Conservation (phyloP, 2,888 invertebrate genomes). For the Eledona agricola region DNA sequence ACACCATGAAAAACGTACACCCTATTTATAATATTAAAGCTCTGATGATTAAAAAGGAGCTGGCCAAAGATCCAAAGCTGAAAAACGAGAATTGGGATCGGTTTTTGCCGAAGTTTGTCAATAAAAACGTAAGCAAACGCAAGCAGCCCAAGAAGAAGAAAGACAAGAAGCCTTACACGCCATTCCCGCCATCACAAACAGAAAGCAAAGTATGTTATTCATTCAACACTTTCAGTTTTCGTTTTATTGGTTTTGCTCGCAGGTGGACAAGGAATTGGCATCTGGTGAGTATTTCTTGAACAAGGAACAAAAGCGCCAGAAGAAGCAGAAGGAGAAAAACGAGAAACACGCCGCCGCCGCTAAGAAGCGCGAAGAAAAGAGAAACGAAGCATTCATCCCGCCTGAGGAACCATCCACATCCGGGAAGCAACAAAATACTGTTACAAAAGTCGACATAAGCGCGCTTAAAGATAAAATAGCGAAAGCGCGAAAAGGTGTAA, state of each 20-base stretch:
- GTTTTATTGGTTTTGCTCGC: constrained; percentile 41
- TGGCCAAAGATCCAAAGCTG: constrained; percentile 84
- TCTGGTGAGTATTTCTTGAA: constrained; percentile 97
- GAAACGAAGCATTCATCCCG: constrained; percentile 84
- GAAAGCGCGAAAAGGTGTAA: constrained; percentile 67
- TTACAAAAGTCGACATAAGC: constrained; percentile 71
- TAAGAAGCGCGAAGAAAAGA: constrained; percentile 76
- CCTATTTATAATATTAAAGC: constrained; percentile 98
- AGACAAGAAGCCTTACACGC: constrained; percentile 94
- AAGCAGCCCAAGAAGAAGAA: constrained; percentile 89
- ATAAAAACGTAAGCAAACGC: constrained; percentile 86
- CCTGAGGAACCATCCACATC: constrained; percentile 69
- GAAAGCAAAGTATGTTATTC: constrained; percentile 78
- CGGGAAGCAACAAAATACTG: constrained; percentile 50
- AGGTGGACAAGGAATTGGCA: constrained; percentile 89
- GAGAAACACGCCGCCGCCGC: constrained; percentile 80
- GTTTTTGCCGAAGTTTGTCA: constrained; percentile 92
- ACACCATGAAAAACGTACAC: constrained; percentile 99
- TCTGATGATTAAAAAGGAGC: constrained; percentile 95
- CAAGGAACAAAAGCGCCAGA: constrained; percentile 79
- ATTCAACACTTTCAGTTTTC: not conserved
- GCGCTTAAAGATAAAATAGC: constrained; percentile 80
- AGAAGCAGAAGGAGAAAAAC: constrained; percentile 76
- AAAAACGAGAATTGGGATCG: constrained; percentile 96
- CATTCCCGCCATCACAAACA: constrained; percentile 94